Conservation (phyloP, 2,797 vertebrate species). For the Gymnopithys bicolor region DNA sequence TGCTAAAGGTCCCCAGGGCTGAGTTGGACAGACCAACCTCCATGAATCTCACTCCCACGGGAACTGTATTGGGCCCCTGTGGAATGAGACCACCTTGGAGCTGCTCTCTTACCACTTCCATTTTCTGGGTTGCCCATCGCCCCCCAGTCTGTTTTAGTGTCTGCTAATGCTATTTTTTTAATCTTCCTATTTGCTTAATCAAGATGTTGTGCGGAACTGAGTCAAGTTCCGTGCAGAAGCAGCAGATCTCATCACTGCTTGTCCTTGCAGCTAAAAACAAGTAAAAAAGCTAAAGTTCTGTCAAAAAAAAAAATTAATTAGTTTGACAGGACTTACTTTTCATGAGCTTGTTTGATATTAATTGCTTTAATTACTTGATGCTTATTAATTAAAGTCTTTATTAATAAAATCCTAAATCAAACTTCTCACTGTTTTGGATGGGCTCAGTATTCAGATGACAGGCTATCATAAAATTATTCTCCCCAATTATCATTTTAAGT, state of each 20-base stretch:
- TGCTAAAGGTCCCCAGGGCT: background rate
- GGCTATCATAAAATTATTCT: slow-evolving; percentile 43
- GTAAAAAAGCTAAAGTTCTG: slow-evolving; percentile 21
- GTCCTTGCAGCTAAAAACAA: slow-evolving; percentile 38
- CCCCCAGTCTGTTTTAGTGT: background rate
- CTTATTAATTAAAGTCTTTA: slow-evolving; percentile 60
- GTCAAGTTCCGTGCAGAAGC: background rate
- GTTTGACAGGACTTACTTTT: slow-evolving; percentile 63
- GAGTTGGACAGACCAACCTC: background rate
- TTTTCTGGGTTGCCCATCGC: background rate
- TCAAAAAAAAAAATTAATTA: slow-evolving; percentile 35
- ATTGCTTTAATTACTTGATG: slow-evolving; percentile 62
- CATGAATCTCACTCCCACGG: rapidly evolving
- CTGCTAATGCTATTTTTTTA: background rate
- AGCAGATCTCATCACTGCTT: background rate
- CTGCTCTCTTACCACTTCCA: background rate
- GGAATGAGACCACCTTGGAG: background rate
- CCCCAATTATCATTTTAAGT: background rate
- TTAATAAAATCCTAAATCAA: slow-evolving; percentile 44
- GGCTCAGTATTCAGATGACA: slow-evolving; percentile 35
- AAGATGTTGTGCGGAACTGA: background rate
- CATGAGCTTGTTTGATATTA: slow-evolving; percentile 57
- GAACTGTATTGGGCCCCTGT: background rate
- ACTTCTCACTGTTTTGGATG: slow-evolving; percentile 42
- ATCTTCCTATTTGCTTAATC: background rate